Base-by-base conservation (phyloP, 1,140 invertebrate species). In the Delia radicum region DNA sequence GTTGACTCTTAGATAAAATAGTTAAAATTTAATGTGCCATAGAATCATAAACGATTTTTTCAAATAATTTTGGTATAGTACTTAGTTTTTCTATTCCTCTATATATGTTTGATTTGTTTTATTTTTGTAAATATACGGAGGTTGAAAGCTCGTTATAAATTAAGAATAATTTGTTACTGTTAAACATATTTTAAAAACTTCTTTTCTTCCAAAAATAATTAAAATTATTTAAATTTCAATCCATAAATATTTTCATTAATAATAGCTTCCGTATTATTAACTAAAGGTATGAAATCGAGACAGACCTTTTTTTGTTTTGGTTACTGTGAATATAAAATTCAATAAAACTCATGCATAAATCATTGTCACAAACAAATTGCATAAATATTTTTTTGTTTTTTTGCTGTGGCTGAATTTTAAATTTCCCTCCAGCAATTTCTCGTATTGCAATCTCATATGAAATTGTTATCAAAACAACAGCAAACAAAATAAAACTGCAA, bases 281-380 rank as follows among this genome's bases (percentile, higher is more conserved):
- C 48, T 24, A 15, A 1, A 10, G n/a, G 1, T 42, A 13, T 42
- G 12, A 42, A 42, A 42, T 5, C n/a, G 37, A 13, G 12, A 42
- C 12, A 67, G 31, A n/a, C n/a, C n/a, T n/a, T n/a, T n/a, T n/a
- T n/a, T 69, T 33, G 29, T 24, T 12, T 18, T 69, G 10, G 4
- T 63, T 63, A 29, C 28, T 29, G 13, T 69, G n/a, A 37, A 37
- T 8, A 33, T 37, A 69, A 69, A 69, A 69, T 33, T 69, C 29
- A 69, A 69, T 69, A 69, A 69, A 69, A 69, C 31, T 37, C 12
- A 21, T 21, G 31, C 65, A 69, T 69, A 69, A 69, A 69, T 69
- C 65, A 69, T 33, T 69, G 65, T 69, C 65, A 33, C 29, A 69
- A 69, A 33, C 29, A 69, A 69, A 33, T 69, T 69, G 29, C 37